Conservation (phyloP, 2,888 invertebrate species). For the Campoletis raptor region DNA sequence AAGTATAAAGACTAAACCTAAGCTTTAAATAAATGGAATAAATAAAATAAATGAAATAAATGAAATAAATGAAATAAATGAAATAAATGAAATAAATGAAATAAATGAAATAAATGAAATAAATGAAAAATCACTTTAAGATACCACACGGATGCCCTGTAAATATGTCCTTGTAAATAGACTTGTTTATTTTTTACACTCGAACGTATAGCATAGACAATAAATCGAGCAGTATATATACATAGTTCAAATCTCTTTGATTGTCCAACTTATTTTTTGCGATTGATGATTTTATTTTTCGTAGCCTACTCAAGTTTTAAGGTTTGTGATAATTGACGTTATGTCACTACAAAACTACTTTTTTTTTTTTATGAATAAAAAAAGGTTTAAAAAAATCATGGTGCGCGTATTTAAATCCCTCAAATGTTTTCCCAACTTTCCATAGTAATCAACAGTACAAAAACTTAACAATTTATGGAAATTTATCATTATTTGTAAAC, state of each 20-base stretch:
- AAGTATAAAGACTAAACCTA: conserved; percentile 71
- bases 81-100: conserved; percentile 63
- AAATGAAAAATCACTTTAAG: conserved; percentile 60
- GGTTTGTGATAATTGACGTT: conserved; percentile 82
- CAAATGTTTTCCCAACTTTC: neutral
- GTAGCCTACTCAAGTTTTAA: conserved; percentile 76
- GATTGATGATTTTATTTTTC: conserved; percentile 73
- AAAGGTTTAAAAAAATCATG: conserved; percentile 27
- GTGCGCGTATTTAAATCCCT: neutral
- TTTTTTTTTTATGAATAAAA: conserved; percentile 64
- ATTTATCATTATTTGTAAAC: neutral
- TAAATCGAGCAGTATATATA: conserved; percentile 38
- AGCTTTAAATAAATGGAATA: conserved; percentile 72
- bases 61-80: conserved; percentile 45
- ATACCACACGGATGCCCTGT: conserved; percentile 65
- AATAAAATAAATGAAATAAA: conserved; percentile 53
- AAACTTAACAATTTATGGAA: neutral
- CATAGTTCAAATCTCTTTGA: conserved; percentile 34
- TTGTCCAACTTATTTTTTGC: conserved; percentile 56
- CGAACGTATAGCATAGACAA: conserved; percentile 28
- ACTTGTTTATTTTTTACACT: conserved; percentile 39
- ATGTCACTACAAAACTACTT: conserved; percentile 71
- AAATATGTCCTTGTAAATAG: conserved; percentile 77
- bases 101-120: conserved; percentile 50
- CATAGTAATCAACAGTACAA: neutral